A percentile compares a stretch with the other conserved stretches of the same genome.
phyloP scores from a whole-genome alignment of 2,113 vertebrate genomes.

The Ochotona princeps region DNA sequence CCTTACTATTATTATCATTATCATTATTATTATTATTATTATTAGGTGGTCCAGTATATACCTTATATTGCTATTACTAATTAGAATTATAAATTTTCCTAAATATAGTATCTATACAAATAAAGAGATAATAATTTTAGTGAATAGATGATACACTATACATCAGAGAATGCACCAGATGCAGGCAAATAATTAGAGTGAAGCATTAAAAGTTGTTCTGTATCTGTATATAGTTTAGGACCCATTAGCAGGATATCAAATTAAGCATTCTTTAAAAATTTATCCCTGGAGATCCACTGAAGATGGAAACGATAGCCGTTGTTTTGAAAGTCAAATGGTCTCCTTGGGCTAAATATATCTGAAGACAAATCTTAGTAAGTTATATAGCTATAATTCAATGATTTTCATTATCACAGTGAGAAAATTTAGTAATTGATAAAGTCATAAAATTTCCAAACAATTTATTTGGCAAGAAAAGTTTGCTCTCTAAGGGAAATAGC shows the following conservation, averaged over 20 bases:
- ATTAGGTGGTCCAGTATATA: conserved; percentile 49
- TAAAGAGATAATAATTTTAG: not conserved
- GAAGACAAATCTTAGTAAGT: conserved; percentile 17
- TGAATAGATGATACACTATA: not conserved
- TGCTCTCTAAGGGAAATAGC: not conserved
- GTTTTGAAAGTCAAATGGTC: not conserved
- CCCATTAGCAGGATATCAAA: not conserved
- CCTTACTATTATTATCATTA: conserved; percentile 62
- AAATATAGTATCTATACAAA: not conserved
- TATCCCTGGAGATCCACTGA: not conserved
- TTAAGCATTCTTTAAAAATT: not conserved
- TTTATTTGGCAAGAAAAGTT: not conserved
- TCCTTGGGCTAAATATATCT: not conserved
- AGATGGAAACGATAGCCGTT: not conserved
- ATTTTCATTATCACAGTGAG: conserved; percentile 34
- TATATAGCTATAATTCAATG: not conserved
- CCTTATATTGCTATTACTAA: conserved; percentile 14
- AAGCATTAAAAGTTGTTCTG: not conserved
- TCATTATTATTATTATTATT: conserved; percentile 51
- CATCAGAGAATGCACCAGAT: not conserved
- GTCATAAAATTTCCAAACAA: conserved; percentile 37
- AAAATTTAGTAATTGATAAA: conserved; percentile 18
- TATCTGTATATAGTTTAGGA: not conserved
- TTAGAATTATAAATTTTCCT: not conserved
- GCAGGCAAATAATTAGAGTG: not conserved